Conservation (phyloP, 2,797 vertebrate genomes). For the Tiaroga cobitis region DNA sequence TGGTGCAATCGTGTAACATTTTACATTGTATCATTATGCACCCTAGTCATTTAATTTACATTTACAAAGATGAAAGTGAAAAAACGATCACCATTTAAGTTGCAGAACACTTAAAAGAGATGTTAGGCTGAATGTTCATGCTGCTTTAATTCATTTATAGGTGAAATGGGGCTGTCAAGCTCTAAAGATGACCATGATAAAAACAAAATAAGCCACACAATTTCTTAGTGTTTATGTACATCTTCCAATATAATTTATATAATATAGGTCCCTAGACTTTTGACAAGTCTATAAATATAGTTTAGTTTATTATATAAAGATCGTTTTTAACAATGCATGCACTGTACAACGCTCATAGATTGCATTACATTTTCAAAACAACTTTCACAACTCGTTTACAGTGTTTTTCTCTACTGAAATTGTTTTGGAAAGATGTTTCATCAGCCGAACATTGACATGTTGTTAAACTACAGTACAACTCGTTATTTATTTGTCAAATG, state of each 20-base stretch:
- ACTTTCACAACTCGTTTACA: not conserved
- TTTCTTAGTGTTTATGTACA: not conserved
- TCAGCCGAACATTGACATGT: not conserved
- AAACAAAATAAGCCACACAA: not conserved
- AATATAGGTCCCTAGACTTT: no score
- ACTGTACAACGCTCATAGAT: not conserved
- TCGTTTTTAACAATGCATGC: not conserved
- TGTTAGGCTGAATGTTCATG: not conserved
- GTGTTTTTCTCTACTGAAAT: not conserved
- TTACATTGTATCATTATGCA: not conserved
- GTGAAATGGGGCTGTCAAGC: not conserved
- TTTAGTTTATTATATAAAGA: no score
- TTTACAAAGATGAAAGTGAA: not conserved
- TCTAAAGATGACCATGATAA: not conserved
- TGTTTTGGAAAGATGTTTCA: not conserved
- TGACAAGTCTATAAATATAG: no score
- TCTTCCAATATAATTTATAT: not conserved
- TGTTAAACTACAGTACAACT: not conserved
- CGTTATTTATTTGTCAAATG: not conserved
- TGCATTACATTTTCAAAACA: not conserved
- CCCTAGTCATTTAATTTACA: not conserved
- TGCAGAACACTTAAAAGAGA: not conserved
- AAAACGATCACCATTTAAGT: not conserved
- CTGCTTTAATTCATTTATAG: not conserved
- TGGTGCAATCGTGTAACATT: not conserved